Percentiles rank a stretch among this genome's conserved stretches.
These are phyloP conservation scores for Cyprinodon brontotheroides DNA, from an alignment of 2,113 vertebrate genomes.

Conservation along the genomic window DNA sequence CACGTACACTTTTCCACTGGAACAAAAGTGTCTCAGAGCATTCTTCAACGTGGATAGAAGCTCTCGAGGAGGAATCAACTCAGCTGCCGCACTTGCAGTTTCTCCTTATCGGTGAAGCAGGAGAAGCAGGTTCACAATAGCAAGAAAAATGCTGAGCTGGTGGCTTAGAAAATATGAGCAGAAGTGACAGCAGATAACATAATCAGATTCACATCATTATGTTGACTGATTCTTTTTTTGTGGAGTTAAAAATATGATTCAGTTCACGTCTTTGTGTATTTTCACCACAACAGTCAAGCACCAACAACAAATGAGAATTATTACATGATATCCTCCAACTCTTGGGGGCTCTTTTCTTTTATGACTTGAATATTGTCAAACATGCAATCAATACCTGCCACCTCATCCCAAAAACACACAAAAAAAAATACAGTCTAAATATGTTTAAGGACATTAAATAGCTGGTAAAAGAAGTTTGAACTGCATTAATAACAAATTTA, in stretches of 20 bases:
- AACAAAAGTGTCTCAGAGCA: constrained; percentile 59
- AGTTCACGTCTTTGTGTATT: constrained; percentile 6
- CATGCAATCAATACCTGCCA: constrained; percentile 35
- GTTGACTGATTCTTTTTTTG: constrained; percentile 31
- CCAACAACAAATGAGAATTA: constrained; percentile 34
- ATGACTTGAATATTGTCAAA: constrained; percentile 29
- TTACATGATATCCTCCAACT: constrained; percentile 57
- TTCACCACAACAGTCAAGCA: not conserved
- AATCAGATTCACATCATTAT: constrained; percentile 45
- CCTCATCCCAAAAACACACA: no score
- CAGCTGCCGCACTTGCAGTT: constrained; percentile 65
- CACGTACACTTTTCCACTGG: constrained; percentile 64
- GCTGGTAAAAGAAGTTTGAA: not conserved
- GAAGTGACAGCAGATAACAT: constrained; percentile 38
- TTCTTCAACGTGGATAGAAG: constrained; percentile 55
- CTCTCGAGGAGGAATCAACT: constrained; percentile 65
- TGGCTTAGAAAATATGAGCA: constrained; percentile 43
- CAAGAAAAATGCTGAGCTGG: constrained; percentile 55
- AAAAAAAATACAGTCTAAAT: no score
- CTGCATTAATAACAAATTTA: not conserved
- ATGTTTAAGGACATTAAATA: not conserved
- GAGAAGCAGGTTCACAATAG: constrained; percentile 60
- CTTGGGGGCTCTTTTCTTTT: constrained; percentile 25
- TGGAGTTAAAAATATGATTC: constrained; percentile 37
- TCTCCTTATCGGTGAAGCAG: constrained; percentile 64